These are phyloP conservation scores for Dolichallabes microphthalmus DNA, from an alignment of 2,113 vertebrate genomes.

Conservation along the genomic window DNA sequence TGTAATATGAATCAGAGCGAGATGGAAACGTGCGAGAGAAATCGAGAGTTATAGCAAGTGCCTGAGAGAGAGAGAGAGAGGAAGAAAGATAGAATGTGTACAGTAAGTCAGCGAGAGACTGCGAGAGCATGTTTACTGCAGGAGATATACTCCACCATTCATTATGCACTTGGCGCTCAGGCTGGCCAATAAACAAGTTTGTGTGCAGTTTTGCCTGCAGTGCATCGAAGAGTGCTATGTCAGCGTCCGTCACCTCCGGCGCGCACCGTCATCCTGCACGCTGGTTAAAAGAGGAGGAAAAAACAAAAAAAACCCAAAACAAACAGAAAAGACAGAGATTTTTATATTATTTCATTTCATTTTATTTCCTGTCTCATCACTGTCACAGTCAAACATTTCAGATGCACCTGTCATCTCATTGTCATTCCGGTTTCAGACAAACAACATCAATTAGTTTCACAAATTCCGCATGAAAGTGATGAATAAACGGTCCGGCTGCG, in stretches of 20 bases:
- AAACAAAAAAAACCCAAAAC: not conserved
- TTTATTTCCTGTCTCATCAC: not conserved
- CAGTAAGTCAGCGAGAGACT: slow-evolving; percentile 26
- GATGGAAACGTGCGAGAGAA: slow-evolving; percentile 25
- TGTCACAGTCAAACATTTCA: slow-evolving; percentile 5
- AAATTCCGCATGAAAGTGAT: not conserved
- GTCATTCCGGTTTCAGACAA: not conserved
- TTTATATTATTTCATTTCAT: not conserved
- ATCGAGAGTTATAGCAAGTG: slow-evolving; percentile 6
- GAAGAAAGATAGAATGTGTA: not conserved
- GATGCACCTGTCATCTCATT: not conserved
- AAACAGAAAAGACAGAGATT: not conserved
- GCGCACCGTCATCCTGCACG: slow-evolving; percentile 56
- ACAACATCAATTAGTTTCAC: slow-evolving; percentile 1
- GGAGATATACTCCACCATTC: slow-evolving; percentile 54
- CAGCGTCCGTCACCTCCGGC: slow-evolving; percentile 62
- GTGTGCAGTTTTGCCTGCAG: slow-evolving; percentile 67
- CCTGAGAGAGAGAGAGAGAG: slow-evolving; percentile 1
- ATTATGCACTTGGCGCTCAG: slow-evolving; percentile 63
- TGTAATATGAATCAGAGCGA: slow-evolving; percentile 55
- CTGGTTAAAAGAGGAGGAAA: not conserved
- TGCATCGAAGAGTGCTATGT: slow-evolving; percentile 68
- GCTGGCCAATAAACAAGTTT: slow-evolving; percentile 68
- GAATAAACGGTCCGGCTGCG: not conserved
- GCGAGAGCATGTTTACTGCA: slow-evolving; percentile 43